phyloP scores from a whole-genome alignment of 2,113 vertebrate species.

The Barnardius zonarius region DNA sequence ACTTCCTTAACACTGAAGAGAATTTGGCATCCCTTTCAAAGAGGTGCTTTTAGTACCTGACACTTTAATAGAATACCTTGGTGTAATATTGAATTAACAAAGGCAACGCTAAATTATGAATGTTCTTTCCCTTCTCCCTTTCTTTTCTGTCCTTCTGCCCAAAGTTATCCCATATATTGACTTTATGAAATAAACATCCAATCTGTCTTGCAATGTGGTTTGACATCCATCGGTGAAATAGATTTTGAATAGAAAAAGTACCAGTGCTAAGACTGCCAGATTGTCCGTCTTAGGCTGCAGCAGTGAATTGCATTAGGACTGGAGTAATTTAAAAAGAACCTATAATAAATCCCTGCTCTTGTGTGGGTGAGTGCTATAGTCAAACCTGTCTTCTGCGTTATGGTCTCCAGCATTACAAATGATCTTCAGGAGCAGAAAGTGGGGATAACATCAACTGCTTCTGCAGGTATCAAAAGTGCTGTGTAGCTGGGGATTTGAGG shows the following conservation, averaged over 20 bases:
- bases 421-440: not conserved
- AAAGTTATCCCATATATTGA: conserved; percentile 33
- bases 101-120: conserved; percentile 63
- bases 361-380: not conserved
- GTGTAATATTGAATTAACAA: conserved; percentile 75
- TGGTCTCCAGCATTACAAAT: not conserved
- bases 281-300: not conserved
- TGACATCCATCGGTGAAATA: not conserved
- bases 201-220: not conserved
- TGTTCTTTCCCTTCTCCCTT: conserved; percentile 40
- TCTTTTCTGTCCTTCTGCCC: conserved; percentile 31
- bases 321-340: not conserved
- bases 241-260: not conserved
- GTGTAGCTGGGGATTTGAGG: not conserved
- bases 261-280: not conserved
- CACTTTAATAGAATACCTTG: conserved; percentile 74
- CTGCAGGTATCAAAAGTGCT: not conserved
- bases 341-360: conserved; percentile 5
- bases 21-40: conserved; percentile 67
- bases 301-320: not conserved
- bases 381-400: not conserved
- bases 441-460: not conserved
- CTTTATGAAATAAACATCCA: conserved; percentile 55
- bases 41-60: conserved; percentile 67
- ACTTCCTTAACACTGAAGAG: conserved; percentile 69